A percentile compares a stretch with the other conserved stretches of the same genome.
Conservation (phyloP, 2,888 invertebrate genomes). For the Zonitis immaculata region DNA sequence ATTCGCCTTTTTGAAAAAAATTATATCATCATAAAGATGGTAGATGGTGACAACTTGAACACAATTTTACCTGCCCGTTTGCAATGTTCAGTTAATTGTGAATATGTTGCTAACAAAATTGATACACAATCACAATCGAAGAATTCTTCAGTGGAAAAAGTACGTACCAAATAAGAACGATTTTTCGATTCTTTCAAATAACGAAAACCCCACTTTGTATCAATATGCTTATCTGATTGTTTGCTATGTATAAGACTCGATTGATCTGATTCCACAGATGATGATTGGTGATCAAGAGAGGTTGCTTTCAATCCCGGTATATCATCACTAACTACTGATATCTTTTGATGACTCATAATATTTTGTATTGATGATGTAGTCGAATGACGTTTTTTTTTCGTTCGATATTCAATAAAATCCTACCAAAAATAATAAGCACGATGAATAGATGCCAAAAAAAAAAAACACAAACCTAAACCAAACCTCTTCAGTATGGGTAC, state of each 20-base stretch:
- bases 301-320: too few species aligned
- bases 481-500: constrained; percentile 41
- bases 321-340: not conserved
- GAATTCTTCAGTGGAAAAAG: constrained; percentile 53
- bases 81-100: constrained; percentile 58
- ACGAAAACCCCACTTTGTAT: not conserved
- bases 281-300: too few species aligned
- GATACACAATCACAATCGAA: constrained; percentile 56
- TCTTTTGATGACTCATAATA: not conserved
- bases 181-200: constrained; percentile 34
- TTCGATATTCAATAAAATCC: too few species aligned
- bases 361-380: not conserved
- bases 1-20: constrained; percentile 22
- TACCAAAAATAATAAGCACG: too few species aligned
- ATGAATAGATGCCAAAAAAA: too few species aligned
- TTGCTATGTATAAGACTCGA: too few species aligned
- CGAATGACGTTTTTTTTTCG: constrained; percentile 1
- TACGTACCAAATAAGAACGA: constrained; percentile 36
- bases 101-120: constrained; percentile 56
- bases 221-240: too few species aligned
- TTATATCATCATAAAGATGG: not conserved
- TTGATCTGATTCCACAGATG: too few species aligned
- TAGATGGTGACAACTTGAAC: too few species aligned
- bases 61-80: constrained; percentile 56
- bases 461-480: not conserved